These are phyloP conservation scores for Loripinus fragilis DNA, from an alignment of 2,888 invertebrate genomes.

Conservation along the genomic window DNA sequence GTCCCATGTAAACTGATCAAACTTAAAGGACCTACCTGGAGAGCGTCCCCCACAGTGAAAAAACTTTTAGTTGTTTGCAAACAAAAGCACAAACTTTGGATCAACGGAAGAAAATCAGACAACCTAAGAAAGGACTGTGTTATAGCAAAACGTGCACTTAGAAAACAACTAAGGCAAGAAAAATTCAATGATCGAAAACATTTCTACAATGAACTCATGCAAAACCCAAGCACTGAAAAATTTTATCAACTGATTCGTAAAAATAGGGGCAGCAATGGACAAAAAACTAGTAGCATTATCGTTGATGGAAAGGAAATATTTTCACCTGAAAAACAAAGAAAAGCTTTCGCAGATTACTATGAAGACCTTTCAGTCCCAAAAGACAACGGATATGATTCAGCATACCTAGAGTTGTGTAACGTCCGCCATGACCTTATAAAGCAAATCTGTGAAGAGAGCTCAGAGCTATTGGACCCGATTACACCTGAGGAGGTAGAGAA, in stretches of 20 bases:
- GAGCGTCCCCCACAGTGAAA: background rate
- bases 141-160: background rate
- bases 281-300: background rate
- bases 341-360: background rate
- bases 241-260: background rate
- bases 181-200: conserved; percentile 4
- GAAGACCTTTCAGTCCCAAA: background rate
- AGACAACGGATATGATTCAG: background rate
- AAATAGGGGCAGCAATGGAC: background rate
- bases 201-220: background rate
- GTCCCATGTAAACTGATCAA: conserved; percentile 2
- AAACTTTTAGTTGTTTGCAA: background rate
- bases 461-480: background rate
- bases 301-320: conserved; percentile 3
- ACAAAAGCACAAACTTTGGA: background rate
- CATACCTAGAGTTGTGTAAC: background rate
- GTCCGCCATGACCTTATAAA: background rate
- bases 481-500: background rate
- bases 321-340: background rate
- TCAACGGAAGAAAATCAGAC: background rate
- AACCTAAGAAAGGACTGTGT: background rate
- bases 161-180: background rate
- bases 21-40: conserved; percentile 5
- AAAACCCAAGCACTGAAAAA: background rate
- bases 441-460: background rate